Conservation (phyloP, 1,140 invertebrate genomes). For the Apocrypta bakeri region DNA sequence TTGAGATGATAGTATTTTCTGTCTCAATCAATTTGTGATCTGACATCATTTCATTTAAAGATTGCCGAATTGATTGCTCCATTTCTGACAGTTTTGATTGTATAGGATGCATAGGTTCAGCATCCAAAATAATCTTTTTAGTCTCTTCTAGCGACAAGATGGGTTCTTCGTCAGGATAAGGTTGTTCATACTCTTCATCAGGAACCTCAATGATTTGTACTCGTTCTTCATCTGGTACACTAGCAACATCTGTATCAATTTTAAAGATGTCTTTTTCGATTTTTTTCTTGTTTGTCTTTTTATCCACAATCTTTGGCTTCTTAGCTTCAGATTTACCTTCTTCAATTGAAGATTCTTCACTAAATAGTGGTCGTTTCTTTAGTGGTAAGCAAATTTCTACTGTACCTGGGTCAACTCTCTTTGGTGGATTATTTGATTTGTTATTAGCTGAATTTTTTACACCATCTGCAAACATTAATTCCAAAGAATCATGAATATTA, state of each 20-base stretch:
- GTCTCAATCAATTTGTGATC: conserved; percentile 53
- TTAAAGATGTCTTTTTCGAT: conserved; percentile 39
- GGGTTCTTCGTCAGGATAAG: conserved; percentile 62
- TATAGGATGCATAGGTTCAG: conserved; percentile 46
- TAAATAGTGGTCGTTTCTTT: conserved; percentile 65
- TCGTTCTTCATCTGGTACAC: conserved; percentile 69
- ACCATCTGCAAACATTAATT: conserved; percentile 45
- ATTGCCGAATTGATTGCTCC: conserved; percentile 59
- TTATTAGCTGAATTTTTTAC: not conserved
- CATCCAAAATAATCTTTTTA: conserved; percentile 63
- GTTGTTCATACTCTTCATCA: conserved; percentile 69
- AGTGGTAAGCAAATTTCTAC: conserved; percentile 63
- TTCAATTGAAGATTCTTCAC: conserved; percentile 53
- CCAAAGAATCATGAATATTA: conserved; percentile 61
- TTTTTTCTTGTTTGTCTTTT: conserved; percentile 31
- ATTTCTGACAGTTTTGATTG: conserved; percentile 54
- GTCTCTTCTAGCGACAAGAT: conserved; percentile 65
- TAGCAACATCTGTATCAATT: conserved; percentile 54
- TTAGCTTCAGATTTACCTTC: conserved; percentile 55
- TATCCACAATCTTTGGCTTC: conserved; percentile 35
- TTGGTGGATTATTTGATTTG: conserved; percentile 11
- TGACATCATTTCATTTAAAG: conserved; percentile 62
- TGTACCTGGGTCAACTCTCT: conserved; percentile 32
- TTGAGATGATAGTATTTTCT: not conserved
- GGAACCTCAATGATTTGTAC: conserved; percentile 71